Evolutionary conservation across 1,140 invertebrate genomes (phyloP), one percentile per base, ranked within the genome.

Genomic region (Venustaconcha ellipsiformis): DNA sequence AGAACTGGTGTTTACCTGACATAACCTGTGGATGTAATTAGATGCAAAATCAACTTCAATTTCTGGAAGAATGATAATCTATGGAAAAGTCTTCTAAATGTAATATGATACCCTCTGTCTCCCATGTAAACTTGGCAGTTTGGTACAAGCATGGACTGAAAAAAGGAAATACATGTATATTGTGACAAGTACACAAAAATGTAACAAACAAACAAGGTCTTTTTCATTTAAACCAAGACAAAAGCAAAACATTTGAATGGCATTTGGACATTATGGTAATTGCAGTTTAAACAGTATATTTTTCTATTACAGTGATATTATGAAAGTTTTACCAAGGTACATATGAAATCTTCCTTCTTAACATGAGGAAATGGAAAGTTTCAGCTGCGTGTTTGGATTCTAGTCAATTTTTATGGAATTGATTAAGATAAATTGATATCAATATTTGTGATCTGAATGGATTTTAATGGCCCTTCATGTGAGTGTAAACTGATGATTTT

Each of bases 21-120:
- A 59, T 93, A 93, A 79, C 95, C 94, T 76, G 94, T 94, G 14
- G 93, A 92, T 20, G 93, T 94, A 30, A 97, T 87, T 56, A 99
- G 90, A 85, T 95, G 93, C 94, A 94, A 98, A 2, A 93, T 93
- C 62, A 99, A 91, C 80, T 94, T 94, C 68, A 97, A 88, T 66
- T 95, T 97, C 89, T 99, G 95, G 93, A 95, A 96, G 92, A 95
- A 93, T 1, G 94, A 93, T 6, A 99, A 90, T 0, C 94, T 93
- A 3, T 93, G 92, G 20, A 99, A 90, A 1, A 96, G 96, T 77
- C 97, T 91, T 81, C 95, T 93, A 37, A 99, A 88, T 15, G 97
- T 99, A 66, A 98, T 94, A 76, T 95, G 93, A 70, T 98, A 96
- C 12, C 96, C 95, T 30, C 97, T 91, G 90, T 99, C 97, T 17